Evolutionary conservation across 1,140 invertebrate species (phyloP).

Genomic region (Ceratina calcarata): DNA sequence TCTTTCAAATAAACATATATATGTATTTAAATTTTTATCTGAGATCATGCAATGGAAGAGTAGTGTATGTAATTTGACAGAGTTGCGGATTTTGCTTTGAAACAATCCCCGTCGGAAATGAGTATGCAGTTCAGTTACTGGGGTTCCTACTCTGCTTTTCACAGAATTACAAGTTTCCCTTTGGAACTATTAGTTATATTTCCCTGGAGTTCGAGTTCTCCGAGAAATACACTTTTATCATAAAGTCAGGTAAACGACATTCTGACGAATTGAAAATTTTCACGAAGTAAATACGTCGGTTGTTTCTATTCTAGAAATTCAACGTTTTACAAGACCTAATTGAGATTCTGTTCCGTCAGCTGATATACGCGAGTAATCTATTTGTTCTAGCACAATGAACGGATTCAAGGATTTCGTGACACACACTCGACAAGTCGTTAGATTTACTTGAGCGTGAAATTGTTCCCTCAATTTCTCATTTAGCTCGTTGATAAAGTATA

Average conservation of each 20-base stretch:
- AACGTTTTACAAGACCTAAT: too few relatives aligned
- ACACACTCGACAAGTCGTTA: constrained; percentile 12
- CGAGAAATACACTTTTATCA: too few relatives aligned
- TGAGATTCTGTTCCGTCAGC: too few relatives aligned
- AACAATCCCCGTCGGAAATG: not conserved
- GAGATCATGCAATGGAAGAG: not conserved
- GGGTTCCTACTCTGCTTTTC: not conserved
- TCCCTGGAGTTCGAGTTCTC: too few relatives aligned
- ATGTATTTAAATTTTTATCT: too few relatives aligned
- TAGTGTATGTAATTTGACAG: not conserved
- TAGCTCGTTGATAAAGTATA: constrained; percentile 44
- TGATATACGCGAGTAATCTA: not conserved
- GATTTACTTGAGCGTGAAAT: constrained; percentile 60
- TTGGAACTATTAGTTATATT: not conserved
- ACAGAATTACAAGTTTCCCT: not conserved
- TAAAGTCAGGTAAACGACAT: too few relatives aligned
- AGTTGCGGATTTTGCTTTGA: not conserved
- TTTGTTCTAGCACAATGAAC: constrained; percentile 25
- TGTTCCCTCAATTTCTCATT: constrained; percentile 50
- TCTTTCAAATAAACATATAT: too few relatives aligned
- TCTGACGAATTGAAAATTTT: not conserved
- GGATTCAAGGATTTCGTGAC: constrained; percentile 38
- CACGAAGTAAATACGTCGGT: not conserved
- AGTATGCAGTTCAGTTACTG: not conserved
- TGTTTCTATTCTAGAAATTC: too few relatives aligned